Evolutionary conservation across 2,113 vertebrate genomes (phyloP), one percentile per base, ranked within the genome.

Genomic region (Coryphaenoides rupestris): DNA sequence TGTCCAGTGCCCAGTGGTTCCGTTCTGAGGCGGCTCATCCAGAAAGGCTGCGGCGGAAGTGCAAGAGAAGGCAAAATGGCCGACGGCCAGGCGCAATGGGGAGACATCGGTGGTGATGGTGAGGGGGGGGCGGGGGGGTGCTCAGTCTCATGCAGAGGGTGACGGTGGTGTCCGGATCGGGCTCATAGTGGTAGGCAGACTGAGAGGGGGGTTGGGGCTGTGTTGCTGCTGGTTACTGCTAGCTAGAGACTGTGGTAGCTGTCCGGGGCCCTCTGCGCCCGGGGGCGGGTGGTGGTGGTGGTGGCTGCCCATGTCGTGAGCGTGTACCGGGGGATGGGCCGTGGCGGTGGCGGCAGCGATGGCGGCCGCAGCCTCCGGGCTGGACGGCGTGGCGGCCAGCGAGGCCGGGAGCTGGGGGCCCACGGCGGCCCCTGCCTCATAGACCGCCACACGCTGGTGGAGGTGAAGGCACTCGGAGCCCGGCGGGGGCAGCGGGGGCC

Each of bases 101-200:
- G 4, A 19, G 53, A 22, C 19, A 24, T 28, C 9, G 58, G 40
- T 21, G 33, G n/a, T 19, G 58, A 46, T 13, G 19, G 40, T n/a
- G 24, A 7, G 15, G 24, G 15, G 22, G 24, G 53, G 59, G 21
- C 33, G 52, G 17, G 22, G 2, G 26, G 19, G 7, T 12, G 28
- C 24, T 50, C 9, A 2, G 53, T 46, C 57, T 88, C 93, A 97
- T 81, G 93, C 89, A 0, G 89, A 86, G 0, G 92, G 92, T 22
- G 94, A 93, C 16, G 92, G 93, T 1, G n/a, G 89, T 89, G 21
- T 98, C 95, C 0, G 91, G 83, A 55, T 98, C 94, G 0, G 85
- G 86, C 59, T 95, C 93, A 1, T 89, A 84, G 68, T 73, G 84
- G 71, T 85, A 82, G 0, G 77, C 77, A 58, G 79, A 66, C 74